These are phyloP conservation scores for Hyposoter dolosus DNA, from an alignment of 2,888 invertebrate species.

Conservation along the genomic window DNA sequence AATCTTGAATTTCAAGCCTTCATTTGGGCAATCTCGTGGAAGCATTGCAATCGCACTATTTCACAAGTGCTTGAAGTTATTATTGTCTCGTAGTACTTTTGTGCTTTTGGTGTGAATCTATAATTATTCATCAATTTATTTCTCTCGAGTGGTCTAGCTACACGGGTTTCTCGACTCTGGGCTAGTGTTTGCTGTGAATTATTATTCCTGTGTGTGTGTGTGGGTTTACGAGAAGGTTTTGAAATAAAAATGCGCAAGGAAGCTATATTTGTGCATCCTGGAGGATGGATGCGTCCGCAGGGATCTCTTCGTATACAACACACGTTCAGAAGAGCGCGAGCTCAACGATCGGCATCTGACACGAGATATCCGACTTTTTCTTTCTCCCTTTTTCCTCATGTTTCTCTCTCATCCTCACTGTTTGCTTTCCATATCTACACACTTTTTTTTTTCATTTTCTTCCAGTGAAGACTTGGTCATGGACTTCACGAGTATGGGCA, in stretches of 20 bases:
- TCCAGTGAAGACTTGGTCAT: constrained; percentile 56
- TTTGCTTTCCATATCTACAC: constrained; percentile 33
- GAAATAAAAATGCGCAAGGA: constrained; percentile 49
- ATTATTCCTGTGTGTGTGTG: neutral
- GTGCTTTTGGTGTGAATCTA: neutral
- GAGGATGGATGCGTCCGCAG: constrained; percentile 54
- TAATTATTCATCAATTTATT: constrained; percentile 8
- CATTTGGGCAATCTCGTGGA: neutral
- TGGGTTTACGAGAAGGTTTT: constrained; percentile 18
- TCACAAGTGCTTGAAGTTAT: neutral
- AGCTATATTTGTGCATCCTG: constrained; percentile 59
- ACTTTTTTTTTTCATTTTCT: constrained; percentile 29
- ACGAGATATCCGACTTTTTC: constrained; percentile 42
- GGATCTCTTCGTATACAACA: constrained; percentile 61
- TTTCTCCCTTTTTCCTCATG: constrained; percentile 35
- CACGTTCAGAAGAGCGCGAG: constrained; percentile 60
- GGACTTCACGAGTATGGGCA: constrained; percentile 66
- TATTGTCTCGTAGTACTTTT: neutral
- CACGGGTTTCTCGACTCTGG: neutral
- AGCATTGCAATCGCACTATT: neutral
- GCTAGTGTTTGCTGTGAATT: neutral
- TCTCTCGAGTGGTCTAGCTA: neutral
- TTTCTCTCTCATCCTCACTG: constrained; percentile 24
- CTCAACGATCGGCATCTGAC: constrained; percentile 64
- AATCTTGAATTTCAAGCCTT: neutral